These are phyloP conservation scores for Hydrotaea diabolus DNA, from an alignment of 2,888 invertebrate genomes.

Conservation along the genomic window DNA sequence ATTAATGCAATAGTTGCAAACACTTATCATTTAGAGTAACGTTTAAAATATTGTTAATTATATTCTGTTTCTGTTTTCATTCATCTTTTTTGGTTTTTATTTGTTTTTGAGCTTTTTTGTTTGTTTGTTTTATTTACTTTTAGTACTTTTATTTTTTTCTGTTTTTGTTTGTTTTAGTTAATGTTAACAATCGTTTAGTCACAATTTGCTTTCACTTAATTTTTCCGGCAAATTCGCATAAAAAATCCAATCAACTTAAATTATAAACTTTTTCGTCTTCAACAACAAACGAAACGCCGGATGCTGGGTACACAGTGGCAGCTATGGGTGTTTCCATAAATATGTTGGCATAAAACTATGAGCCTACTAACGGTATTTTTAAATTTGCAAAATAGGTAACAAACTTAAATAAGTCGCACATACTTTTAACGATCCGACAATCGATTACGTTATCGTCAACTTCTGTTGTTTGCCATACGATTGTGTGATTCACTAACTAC, in stretches of 20 bases:
- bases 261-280: background rate
- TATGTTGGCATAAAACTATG: too few species aligned
- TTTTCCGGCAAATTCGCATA: slow-evolving; percentile 37
- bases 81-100: slow-evolving; percentile 33
- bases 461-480: too few species aligned
- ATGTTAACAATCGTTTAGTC: slow-evolving; percentile 57
- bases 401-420: too few species aligned
- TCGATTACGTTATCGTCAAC: too few species aligned
- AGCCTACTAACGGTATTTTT: too few species aligned
- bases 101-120: slow-evolving; percentile 51
- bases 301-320: background rate
- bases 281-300: background rate
- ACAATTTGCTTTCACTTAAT: slow-evolving; percentile 52
- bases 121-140: slow-evolving; percentile 60
- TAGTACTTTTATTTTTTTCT: slow-evolving; percentile 46
- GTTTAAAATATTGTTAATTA: slow-evolving; percentile 36
- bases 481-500: too few species aligned
- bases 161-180: slow-evolving; percentile 41
- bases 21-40: slow-evolving; percentile 31
- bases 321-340: slow-evolving; percentile 8
- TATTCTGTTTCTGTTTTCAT: slow-evolving; percentile 9
- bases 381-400: too few species aligned
- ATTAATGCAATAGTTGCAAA: slow-evolving; percentile 39
- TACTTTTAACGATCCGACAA: too few species aligned
- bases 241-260: slow-evolving; percentile 30